A percentile compares a stretch with the other conserved stretches of the same genome.
Conservation (phyloP, 2,113 vertebrate species). For the Ifrita kowaldi region DNA sequence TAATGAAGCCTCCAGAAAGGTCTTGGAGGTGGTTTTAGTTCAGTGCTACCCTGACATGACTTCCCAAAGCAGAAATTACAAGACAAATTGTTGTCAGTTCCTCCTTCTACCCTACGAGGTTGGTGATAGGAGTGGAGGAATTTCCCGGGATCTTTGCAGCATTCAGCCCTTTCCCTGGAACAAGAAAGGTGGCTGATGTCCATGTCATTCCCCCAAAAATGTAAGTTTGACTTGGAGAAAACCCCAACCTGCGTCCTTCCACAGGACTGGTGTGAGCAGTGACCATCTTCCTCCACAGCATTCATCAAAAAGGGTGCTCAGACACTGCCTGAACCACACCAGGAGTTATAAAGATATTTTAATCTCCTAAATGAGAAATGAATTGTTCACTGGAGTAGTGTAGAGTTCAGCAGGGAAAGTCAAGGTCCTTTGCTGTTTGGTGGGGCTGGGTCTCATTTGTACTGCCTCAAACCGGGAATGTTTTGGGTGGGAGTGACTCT, state of each 20-base stretch:
- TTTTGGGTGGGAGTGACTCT: background rate
- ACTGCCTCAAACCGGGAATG: background rate
- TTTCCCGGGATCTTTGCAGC: background rate
- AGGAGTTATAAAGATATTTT: background rate
- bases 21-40: background rate
- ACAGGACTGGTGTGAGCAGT: background rate
- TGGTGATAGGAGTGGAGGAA: rapidly evolving
- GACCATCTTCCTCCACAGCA: background rate
- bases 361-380: background rate
- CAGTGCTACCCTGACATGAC: background rate
- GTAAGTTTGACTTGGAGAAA: background rate
- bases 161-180: background rate
- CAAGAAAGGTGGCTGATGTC: background rate
- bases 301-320: background rate
- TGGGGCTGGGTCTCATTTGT: rapidly evolving
- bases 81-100: background rate
- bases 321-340: background rate
- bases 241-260: background rate
- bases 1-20: background rate
- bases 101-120: background rate
- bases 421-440: background rate
- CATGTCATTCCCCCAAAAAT: background rate
- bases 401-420: background rate
- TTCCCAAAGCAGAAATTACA: background rate
- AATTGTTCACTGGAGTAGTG: background rate